Evolutionary conservation across 2,888 invertebrate species (phyloP).

Genomic region (Diarsia brunnea): DNA sequence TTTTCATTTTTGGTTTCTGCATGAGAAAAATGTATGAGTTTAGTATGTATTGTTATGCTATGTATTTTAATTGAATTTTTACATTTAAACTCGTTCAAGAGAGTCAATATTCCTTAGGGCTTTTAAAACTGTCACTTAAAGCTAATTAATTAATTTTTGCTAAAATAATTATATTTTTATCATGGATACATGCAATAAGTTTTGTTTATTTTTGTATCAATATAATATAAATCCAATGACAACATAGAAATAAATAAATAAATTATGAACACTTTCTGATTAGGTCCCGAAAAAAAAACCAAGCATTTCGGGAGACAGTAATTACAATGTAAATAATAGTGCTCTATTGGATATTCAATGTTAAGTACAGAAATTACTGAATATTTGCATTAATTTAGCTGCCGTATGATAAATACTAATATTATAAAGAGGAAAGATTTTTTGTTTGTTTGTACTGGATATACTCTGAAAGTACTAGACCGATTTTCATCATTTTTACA

Average conservation of each 20-base stretch:
- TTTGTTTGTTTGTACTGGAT: too few species aligned
- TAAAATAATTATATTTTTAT: background rate
- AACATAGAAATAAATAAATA: background rate
- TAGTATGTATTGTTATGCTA: too few species aligned
- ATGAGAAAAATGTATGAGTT: too few species aligned
- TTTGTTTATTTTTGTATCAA: background rate
- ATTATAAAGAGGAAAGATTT: too few species aligned
- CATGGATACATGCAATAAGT: too few species aligned
- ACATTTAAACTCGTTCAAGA: background rate
- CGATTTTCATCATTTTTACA: too few species aligned
- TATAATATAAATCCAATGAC: background rate
- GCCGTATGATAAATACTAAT: background rate
- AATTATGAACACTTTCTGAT: background rate
- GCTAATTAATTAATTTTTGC: background rate
- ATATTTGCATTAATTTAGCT: background rate
- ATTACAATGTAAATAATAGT: background rate
- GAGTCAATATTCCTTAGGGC: background rate
- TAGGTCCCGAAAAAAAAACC: background rate
- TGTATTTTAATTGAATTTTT: too few species aligned
- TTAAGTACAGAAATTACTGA: background rate
- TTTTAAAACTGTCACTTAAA: too few species aligned
- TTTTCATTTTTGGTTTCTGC: too few species aligned
- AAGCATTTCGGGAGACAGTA: background rate
- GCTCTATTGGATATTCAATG: background rate
- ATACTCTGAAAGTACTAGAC: too few species aligned